Conservation (phyloP, 1,140 invertebrate genomes). For the Bombus affinis region DNA sequence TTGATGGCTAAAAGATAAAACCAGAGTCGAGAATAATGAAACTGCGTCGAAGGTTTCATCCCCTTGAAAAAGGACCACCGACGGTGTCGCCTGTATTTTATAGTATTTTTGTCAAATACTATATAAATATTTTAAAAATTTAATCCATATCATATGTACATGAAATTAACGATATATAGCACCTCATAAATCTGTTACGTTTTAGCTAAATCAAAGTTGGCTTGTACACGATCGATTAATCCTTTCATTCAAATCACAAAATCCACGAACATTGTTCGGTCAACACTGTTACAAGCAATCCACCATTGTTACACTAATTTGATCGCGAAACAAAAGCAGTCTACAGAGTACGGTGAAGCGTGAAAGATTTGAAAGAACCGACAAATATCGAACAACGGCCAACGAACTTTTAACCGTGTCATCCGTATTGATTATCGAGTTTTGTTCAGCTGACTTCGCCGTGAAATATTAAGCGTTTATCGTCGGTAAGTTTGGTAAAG, state of each 20-base stretch:
- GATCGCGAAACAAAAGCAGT: not conserved
- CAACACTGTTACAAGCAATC: not conserved
- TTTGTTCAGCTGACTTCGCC: conserved; percentile 44
- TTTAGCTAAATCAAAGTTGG: no score
- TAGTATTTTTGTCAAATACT: not conserved
- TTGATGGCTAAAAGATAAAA: not conserved
- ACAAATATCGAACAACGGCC: conserved; percentile 26
- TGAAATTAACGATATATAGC: no score
- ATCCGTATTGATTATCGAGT: conserved; percentile 47
- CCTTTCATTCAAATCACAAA: no score
- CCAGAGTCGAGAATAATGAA: not conserved
- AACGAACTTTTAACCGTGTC: conserved; percentile 54
- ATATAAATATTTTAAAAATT: not conserved
- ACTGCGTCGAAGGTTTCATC: no score
- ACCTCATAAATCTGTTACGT: no score
- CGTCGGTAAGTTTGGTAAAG: conserved; percentile 34
- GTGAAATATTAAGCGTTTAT: conserved; percentile 56
- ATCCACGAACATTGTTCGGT: not conserved
- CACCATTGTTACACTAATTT: not conserved
- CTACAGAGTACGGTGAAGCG: not conserved
- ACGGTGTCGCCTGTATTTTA: no score
- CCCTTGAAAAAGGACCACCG: no score
- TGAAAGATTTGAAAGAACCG: not conserved
- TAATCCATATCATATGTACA: not conserved
- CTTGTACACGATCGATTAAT: not conserved